phyloP scores from a whole-genome alignment of 2,888 invertebrate genomes.

The Catotricha subobsoleta region DNA sequence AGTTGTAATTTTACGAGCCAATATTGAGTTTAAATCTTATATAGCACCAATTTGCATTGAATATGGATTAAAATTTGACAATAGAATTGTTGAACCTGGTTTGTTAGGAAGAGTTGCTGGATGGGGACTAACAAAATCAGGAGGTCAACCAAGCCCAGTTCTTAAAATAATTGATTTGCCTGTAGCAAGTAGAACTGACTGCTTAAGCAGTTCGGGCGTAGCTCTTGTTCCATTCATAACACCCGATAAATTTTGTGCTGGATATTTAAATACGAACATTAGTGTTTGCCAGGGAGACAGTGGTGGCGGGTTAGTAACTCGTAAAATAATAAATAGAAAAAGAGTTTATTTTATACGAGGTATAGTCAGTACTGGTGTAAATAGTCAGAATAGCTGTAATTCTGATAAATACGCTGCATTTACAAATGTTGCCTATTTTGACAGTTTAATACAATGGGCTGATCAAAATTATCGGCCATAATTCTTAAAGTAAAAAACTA shows the following conservation, averaged over 20 bases:
- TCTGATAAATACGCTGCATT: slow-evolving; percentile 9
- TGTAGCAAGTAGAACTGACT: not conserved
- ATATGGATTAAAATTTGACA: slow-evolving; percentile 12
- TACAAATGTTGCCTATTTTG: slow-evolving; percentile 11
- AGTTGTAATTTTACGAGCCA: slow-evolving; percentile 18
- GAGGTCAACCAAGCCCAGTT: not conserved
- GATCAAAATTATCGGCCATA: no score
- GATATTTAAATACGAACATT: slow-evolving; percentile 11
- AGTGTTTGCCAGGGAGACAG: slow-evolving; percentile 10
- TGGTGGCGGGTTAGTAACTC: slow-evolving; percentile 17
- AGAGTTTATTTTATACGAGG: slow-evolving; percentile 15
- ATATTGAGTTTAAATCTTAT: slow-evolving; percentile 17
- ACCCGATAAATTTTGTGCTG: slow-evolving; percentile 22
- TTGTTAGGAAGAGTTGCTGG: slow-evolving; percentile 9
- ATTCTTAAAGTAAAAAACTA: no score
- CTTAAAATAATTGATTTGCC: not conserved
- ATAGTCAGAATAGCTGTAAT: slow-evolving; percentile 9
- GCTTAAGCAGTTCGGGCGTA: not conserved
- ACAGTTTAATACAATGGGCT: no score
- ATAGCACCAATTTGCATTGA: slow-evolving; percentile 26
- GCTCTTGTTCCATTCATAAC: slow-evolving; percentile 11
- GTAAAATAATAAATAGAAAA: slow-evolving; percentile 3
- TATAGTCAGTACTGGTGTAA: slow-evolving; percentile 15
- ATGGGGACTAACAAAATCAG: not conserved
- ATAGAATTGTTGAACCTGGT: slow-evolving; percentile 6